Conservation (phyloP, 2,113 vertebrate species). For the Recurvirostra avosetta region DNA sequence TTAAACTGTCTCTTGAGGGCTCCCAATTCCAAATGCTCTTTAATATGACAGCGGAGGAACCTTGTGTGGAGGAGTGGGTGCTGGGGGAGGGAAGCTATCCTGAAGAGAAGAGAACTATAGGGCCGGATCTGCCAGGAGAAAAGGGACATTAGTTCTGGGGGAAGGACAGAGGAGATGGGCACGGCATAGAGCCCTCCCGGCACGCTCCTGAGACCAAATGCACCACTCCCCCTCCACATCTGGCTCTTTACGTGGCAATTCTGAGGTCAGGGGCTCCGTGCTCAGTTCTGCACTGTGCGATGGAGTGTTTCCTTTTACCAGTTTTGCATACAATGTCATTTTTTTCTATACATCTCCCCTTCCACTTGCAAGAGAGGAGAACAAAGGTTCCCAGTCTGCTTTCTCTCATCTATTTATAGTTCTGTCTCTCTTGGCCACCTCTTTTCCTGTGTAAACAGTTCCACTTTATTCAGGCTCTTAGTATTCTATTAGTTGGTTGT, state of each 20-base stretch:
- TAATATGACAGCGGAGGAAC: neutral
- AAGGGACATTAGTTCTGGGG: neutral
- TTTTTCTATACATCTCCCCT: neutral
- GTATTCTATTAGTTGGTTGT: neutral
- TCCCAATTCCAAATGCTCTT: neutral
- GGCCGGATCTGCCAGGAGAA: neutral
- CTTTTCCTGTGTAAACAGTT: neutral
- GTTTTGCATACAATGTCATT: neutral
- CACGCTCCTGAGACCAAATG: neutral
- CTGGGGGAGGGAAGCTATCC: neutral
- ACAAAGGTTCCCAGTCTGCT: neutral
- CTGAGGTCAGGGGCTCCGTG: neutral
- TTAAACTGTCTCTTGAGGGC: neutral
- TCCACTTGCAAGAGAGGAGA: neutral
- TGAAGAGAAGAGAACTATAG: neutral
- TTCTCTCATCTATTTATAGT: neutral
- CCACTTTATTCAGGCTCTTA: neutral
- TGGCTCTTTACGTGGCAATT: neutral
- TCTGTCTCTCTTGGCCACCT: neutral
- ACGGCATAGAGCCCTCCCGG: neutral
- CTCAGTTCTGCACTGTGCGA: neutral
- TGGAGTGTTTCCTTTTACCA: neutral
- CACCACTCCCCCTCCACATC: neutral
- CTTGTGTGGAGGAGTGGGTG: neutral
- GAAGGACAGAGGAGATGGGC: too few species aligned